Evolutionary conservation across 1,140 invertebrate species (phyloP).

Genomic region (Platyscapa corneri): DNA sequence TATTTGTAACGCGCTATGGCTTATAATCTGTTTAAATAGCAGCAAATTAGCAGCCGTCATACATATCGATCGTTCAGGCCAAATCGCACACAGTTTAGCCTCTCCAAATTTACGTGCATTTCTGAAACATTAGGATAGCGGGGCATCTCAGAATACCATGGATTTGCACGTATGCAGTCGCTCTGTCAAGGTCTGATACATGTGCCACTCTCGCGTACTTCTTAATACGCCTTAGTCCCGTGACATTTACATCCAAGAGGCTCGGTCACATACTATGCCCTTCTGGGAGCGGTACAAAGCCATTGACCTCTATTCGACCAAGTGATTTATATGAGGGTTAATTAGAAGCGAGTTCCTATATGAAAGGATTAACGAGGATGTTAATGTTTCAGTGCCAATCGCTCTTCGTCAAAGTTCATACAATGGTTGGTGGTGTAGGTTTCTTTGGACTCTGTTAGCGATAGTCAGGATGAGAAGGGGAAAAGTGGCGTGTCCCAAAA

Average conservation of each 20-base stretch:
- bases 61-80: no score
- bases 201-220: not conserved
- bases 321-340: slow-evolving; percentile 32
- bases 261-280: not conserved
- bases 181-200: not conserved
- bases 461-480: not conserved
- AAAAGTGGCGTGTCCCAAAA: not conserved
- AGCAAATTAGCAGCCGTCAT: no score
- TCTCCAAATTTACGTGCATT: no score
- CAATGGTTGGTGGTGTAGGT: not conserved
- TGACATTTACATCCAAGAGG: not conserved
- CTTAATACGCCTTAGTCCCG: not conserved
- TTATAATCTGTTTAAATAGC: no score
- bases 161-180: not conserved
- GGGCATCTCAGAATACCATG: no score
- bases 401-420: slow-evolving; percentile 8
- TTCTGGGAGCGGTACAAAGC: slow-evolving; percentile 20
- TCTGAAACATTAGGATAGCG: no score
- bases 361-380: slow-evolving; percentile 14
- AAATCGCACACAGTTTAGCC: no score
- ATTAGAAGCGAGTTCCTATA: slow-evolving; percentile 19
- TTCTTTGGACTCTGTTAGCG: not conserved
- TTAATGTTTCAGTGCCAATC: slow-evolving; percentile 14
- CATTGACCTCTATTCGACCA: slow-evolving; percentile 28
- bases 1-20: no score